phyloP scores from a whole-genome alignment of 2,113 vertebrate genomes.

The Lophotis ruficrista region DNA sequence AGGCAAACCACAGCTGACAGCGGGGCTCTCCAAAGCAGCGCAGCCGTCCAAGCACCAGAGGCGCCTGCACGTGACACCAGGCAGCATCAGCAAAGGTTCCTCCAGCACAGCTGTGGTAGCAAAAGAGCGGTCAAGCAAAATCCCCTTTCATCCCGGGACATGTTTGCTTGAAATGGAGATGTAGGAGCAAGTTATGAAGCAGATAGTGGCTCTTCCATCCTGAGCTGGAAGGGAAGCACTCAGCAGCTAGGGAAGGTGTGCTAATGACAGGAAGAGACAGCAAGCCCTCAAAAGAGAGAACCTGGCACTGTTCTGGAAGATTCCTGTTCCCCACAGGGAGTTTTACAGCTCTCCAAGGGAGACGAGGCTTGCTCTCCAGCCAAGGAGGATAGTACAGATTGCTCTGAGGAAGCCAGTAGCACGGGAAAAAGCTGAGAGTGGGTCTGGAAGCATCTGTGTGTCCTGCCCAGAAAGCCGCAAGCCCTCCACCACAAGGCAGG shows the following conservation, averaged over 20 bases:
- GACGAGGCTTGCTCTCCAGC: not conserved
- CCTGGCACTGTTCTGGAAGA: not conserved
- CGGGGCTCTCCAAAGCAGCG: no score
- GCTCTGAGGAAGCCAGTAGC: not conserved
- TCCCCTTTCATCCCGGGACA: no score
- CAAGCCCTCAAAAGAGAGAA: not conserved
- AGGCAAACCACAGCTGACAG: no score
- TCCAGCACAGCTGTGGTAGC: no score
- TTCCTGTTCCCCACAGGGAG: not conserved
- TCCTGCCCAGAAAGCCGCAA: not conserved
- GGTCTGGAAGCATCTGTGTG: not conserved
- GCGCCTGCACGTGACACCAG: no score
- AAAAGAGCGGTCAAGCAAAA: no score
- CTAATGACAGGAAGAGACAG: not conserved
- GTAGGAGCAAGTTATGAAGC: not conserved
- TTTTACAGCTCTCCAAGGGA: not conserved
- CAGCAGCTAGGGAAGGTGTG: not conserved
- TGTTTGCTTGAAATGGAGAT: no score
- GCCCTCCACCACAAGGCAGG: not conserved
- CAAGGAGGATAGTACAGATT: not conserved
- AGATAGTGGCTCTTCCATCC: not conserved
- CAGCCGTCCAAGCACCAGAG: no score
- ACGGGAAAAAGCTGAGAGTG: not conserved
- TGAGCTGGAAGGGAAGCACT: not conserved
- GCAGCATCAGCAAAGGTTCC: no score